Evolutionary conservation across 2,888 invertebrate species (phyloP), one percentile per base, ranked within the genome.

Genomic region (Gibbula magus): DNA sequence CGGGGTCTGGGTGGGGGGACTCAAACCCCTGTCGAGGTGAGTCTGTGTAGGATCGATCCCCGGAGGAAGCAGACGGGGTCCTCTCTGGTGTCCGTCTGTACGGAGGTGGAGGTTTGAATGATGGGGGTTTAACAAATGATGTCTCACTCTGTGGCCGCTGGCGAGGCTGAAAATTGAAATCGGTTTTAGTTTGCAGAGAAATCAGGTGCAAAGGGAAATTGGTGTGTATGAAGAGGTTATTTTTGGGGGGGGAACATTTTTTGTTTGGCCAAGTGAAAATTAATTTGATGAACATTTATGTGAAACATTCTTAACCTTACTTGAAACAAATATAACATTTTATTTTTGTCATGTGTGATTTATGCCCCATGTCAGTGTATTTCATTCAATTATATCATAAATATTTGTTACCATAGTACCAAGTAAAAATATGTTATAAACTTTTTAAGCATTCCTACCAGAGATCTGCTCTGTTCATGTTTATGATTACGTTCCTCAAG

Each of bases 21-120:
- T 45, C 51, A n/a, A 25, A 22, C 20, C 25, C 45, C n/a, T 32
- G 45, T 25, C 76, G 61, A 4, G 76, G 79, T 16, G 79, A 79
- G 53, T 51, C 66, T 16, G 75, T 52, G 32, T 66, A n/a, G 35
- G 75, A 75, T 51, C 18, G 18, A 39, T 51, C 67, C 52, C 76
- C 82, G 53, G 81, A 79, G 3, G 86, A 82, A 32, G 79, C 54
- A 67, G 80, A 76, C 3, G 73, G 29, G 2, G 29, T 18, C n/a
- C 20, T 32, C 25, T 77, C 79, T 18, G 75, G 56, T 8, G 77
- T 73, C 32, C 54, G 39, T 39, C 70, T 51, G 79, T 89, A 89
- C 4, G 90, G 89, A 3, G 90, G 90, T 61, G 89, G 87, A 32
- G 88, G 87, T 77, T 87, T 87, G 82, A 90, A 90, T 0, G 90